These are phyloP conservation scores for Acanthosepion esculentum DNA, from an alignment of 2,888 invertebrate genomes.

Conservation along the genomic window DNA sequence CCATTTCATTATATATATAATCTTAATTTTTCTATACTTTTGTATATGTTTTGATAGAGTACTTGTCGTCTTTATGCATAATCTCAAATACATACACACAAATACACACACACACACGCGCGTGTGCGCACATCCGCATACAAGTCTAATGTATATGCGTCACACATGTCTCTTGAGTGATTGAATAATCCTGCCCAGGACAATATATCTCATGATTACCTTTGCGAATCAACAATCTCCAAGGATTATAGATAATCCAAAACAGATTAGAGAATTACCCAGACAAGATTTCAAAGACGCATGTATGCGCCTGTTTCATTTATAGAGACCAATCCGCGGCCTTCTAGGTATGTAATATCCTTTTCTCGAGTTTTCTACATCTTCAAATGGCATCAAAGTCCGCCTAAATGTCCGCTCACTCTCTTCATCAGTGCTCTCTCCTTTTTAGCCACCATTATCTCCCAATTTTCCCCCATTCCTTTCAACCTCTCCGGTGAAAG, in stretches of 20 bases:
- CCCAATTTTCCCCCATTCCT: neutral
- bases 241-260: neutral
- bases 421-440: neutral
- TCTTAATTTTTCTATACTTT: no score
- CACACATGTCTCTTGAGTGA: neutral
- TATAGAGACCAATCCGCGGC: neutral
- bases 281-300: neutral
- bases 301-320: neutral
- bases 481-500: neutral
- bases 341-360: neutral
- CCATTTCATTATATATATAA: no score
- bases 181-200: neutral
- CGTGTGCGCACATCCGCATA: no score
- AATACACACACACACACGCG: no score
- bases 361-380: neutral
- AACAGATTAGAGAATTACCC: neutral
- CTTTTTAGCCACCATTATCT: neutral
- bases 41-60: no score
- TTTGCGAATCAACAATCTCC: neutral
- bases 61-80: no score
- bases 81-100: no score
- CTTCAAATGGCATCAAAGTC: neutral
- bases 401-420: neutral
- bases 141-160: neutral
- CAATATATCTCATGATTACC: conserved; percentile 1